Conservation (phyloP, 2,113 vertebrate species). For the Sorex fumeus region DNA sequence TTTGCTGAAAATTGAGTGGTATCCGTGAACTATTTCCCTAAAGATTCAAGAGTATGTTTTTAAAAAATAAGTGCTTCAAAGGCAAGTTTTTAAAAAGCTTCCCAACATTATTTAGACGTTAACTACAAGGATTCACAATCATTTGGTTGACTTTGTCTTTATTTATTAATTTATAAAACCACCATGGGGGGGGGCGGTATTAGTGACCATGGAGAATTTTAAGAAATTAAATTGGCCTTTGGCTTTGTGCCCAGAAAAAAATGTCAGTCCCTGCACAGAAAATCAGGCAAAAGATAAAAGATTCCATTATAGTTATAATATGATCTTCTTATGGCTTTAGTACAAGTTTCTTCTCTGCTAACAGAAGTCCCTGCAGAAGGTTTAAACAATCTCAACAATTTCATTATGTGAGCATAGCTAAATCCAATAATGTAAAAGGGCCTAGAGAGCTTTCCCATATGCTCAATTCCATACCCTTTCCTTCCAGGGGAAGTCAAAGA, state of each 20-base stretch:
- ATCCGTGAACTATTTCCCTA: background rate
- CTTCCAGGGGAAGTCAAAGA: conserved; percentile 78
- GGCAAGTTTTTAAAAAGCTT: background rate
- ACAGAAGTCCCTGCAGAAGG: conserved; percentile 85
- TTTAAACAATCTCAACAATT: conserved; percentile 84
- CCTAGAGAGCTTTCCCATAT: conserved; percentile 78
- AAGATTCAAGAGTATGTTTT: background rate
- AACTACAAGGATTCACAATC: conserved; percentile 61
- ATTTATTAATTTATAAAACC: conserved; percentile 78
- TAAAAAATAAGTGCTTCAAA: background rate
- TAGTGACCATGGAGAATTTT: conserved; percentile 78
- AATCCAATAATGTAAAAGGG: conserved; percentile 83
- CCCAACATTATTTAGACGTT: conserved; percentile 18
- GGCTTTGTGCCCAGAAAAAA: conserved; percentile 79
- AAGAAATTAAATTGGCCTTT: conserved; percentile 83
- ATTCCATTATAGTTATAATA: conserved; percentile 83
- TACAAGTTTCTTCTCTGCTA: conserved; percentile 82
- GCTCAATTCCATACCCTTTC: conserved; percentile 72
- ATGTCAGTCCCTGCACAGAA: conserved; percentile 76
- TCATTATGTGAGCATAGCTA: conserved; percentile 83
- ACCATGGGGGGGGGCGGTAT: background rate
- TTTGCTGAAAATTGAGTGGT: conserved; percentile 7
- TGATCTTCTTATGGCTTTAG: conserved; percentile 84
- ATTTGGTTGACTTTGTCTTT: conserved; percentile 67
- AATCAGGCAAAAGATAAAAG: conserved; percentile 80